Evolutionary conservation across 2,113 vertebrate species (phyloP).

Genomic region (Fulmarus glacialis): DNA sequence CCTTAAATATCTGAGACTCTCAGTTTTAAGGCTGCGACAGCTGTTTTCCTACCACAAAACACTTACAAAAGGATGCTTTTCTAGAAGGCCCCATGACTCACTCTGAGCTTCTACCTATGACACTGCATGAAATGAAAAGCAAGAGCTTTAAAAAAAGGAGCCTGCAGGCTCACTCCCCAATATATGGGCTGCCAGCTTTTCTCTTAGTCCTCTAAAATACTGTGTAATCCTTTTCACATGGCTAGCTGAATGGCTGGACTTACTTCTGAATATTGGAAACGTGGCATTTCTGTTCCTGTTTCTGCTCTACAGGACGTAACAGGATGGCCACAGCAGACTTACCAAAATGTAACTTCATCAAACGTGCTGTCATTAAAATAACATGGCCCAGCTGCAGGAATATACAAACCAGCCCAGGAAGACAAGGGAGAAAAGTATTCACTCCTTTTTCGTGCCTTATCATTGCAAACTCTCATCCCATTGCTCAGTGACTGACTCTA

Average conservation of each 20-base stretch:
- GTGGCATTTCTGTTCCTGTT: background rate
- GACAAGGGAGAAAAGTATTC: background rate
- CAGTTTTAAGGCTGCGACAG: background rate
- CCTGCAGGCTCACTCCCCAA: background rate
- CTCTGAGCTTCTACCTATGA: background rate
- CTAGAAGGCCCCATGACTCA: background rate
- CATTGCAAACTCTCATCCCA: background rate
- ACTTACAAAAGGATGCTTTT: background rate
- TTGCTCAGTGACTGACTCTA: background rate
- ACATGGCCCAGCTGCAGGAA: background rate
- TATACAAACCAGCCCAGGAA: background rate
- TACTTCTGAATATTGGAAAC: background rate
- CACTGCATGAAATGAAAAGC: background rate
- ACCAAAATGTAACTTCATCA: background rate
- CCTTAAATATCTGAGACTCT: background rate
- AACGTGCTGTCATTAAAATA: background rate
- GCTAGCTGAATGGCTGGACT: background rate
- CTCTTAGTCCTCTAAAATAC: background rate
- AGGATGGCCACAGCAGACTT: background rate
- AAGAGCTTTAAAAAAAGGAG: background rate
- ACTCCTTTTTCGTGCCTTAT: background rate
- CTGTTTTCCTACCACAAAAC: background rate
- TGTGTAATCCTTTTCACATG: background rate
- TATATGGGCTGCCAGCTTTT: background rate
- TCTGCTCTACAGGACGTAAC: background rate